These are phyloP conservation scores for Palaemon carinicauda DNA, from an alignment of 1,140 invertebrate species.

Conservation along the genomic window DNA sequence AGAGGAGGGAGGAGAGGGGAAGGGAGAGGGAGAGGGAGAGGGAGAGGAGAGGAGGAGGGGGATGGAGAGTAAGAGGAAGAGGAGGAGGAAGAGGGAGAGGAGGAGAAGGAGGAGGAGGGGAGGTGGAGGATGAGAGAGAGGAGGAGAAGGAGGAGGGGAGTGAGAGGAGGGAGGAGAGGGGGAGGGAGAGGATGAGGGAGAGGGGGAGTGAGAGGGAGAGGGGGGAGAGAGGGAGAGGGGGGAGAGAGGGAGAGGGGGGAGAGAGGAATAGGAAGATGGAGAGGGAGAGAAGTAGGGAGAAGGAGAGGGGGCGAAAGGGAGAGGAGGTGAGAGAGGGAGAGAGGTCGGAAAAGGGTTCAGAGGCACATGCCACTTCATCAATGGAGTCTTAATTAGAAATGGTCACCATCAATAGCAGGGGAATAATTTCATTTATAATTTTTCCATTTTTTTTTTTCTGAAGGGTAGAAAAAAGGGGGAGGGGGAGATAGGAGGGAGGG, in stretches of 20 bases:
- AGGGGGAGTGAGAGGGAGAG: not conserved
- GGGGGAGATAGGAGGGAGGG: too few relatives aligned
- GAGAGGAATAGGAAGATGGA: not conserved
- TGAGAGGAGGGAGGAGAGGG: not conserved
- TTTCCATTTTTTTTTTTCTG: too few relatives aligned
- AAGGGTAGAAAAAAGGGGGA: too few relatives aligned
- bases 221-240: not conserved
- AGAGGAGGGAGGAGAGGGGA: not conserved
- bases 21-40: not conserved
- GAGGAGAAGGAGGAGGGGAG: not conserved
- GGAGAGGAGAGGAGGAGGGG: not conserved
- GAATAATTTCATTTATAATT: too few relatives aligned
- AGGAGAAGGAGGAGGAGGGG: not conserved
- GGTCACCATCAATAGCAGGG: too few relatives aligned
- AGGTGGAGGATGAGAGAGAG: not conserved
- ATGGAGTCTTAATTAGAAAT: too few relatives aligned
- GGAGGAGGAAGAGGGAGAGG: not conserved
- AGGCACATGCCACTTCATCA: too few relatives aligned
- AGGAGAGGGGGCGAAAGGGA: too few relatives aligned
- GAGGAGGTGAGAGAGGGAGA: too few relatives aligned
- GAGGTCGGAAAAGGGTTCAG: too few relatives aligned
- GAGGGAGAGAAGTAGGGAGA: not conserved
- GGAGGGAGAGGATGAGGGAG: not conserved
- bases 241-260: not conserved
- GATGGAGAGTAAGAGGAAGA: conserved; percentile 12